Evolutionary conservation across 1,140 invertebrate species (phyloP).

Genomic region (Branchinecta lynchi): DNA sequence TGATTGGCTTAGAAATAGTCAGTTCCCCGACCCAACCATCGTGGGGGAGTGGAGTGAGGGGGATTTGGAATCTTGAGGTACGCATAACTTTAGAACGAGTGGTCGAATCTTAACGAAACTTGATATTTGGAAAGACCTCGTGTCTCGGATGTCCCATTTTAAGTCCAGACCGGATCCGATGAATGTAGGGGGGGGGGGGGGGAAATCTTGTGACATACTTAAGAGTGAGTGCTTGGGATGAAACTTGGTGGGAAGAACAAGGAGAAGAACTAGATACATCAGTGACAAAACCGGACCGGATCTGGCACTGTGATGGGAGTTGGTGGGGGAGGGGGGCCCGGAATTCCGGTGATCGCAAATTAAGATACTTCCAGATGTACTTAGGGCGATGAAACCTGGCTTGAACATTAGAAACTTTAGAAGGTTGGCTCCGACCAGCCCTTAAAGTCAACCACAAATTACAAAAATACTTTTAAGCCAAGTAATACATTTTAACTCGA

Average conservation of each 20-base stretch:
- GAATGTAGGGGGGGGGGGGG: neutral
- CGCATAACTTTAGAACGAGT: no score
- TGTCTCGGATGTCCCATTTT: neutral
- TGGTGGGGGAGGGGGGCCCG: no score
- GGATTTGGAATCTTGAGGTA: no score
- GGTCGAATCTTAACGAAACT: no score
- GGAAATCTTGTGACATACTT: neutral
- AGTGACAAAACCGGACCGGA: neutral
- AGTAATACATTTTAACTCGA: no score
- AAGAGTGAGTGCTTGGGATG: neutral
- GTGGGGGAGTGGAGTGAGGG: no score
- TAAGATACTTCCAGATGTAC: conserved; percentile 8
- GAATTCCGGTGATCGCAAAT: neutral
- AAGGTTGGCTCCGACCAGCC: no score
- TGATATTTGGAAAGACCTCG: no score
- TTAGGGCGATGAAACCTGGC: conserved; percentile 4
- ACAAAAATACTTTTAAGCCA: no score
- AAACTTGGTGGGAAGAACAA: conserved; percentile 6
- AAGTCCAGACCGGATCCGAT: conserved; percentile 3
- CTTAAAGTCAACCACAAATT: no score
- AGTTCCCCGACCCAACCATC: no score
- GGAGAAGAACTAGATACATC: neutral
- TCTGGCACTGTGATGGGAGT: neutral
- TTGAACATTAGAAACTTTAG: neutral
- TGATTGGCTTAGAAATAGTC: no score